These are phyloP conservation scores for Scalopus aquaticus DNA, from an alignment of 2,113 vertebrate genomes.

Conservation along the genomic window DNA sequence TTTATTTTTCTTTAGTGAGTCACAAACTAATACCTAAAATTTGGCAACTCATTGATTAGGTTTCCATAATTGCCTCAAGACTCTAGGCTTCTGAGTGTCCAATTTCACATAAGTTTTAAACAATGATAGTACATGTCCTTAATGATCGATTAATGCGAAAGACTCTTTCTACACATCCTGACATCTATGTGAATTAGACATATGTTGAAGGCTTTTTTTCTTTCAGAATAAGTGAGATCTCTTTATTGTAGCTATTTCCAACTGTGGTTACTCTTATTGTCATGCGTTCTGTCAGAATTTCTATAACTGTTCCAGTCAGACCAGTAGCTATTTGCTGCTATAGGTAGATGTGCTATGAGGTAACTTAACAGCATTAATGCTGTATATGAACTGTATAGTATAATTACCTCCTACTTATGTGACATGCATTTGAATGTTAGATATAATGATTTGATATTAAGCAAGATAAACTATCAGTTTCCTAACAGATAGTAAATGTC, in stretches of 20 bases:
- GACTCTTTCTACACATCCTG: background rate
- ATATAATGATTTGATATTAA: background rate
- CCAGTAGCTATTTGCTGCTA: background rate
- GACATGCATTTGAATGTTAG: background rate
- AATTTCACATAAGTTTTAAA: conserved; percentile 1
- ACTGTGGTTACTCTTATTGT: background rate
- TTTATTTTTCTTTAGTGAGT: background rate
- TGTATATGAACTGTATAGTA: background rate
- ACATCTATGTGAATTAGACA: background rate
- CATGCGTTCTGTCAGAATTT: background rate
- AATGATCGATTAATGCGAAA: background rate
- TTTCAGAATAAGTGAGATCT: background rate
- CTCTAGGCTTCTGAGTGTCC: background rate
- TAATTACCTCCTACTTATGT: background rate
- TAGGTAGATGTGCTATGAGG: background rate
- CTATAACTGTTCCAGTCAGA: background rate
- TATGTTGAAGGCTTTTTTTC: background rate
- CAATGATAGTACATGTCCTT: background rate
- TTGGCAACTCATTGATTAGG: background rate
- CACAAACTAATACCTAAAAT: background rate
- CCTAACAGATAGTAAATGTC: background rate
- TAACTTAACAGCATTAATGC: background rate
- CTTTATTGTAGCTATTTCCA: background rate
- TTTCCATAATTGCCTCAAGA: background rate
- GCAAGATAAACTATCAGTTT: background rate